Percentiles rank a stretch among this genome's conserved stretches.
Conservation (phyloP, 2,113 vertebrate species). For the Leptosomus discolor region DNA sequence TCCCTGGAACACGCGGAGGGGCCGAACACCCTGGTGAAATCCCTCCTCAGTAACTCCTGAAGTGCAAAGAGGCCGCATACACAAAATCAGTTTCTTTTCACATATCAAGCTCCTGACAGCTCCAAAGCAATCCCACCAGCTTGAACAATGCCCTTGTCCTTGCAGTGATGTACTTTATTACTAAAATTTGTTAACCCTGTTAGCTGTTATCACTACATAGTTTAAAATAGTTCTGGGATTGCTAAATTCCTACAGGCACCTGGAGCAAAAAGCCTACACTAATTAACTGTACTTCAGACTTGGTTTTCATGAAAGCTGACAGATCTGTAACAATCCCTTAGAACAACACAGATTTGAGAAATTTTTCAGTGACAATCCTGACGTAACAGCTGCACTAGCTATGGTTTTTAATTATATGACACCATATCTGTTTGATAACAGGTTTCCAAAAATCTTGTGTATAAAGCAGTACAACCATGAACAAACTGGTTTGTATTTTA, state of each 20-base stretch:
- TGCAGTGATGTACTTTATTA: background rate
- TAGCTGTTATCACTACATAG: background rate
- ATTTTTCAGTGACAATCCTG: background rate
- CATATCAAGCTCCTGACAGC: background rate
- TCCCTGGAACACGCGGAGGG: rapidly evolving
- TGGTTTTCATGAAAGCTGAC: background rate
- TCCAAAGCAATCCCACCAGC: background rate
- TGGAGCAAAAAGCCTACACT: background rate
- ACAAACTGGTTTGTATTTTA: background rate
- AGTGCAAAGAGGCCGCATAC: background rate
- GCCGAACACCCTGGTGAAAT: background rate
- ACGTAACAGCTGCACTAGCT: background rate
- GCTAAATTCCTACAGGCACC: background rate
- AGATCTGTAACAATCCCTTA: background rate
- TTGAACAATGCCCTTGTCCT: rapidly evolving
- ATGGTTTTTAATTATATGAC: background rate
- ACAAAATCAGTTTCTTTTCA: background rate
- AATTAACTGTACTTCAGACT: background rate
- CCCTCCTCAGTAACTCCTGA: background rate
- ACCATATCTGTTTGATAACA: background rate
- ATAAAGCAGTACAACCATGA: background rate
- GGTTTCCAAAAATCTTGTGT: background rate
- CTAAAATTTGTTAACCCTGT: background rate
- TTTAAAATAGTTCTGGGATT: background rate
- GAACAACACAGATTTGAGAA: background rate